phyloP scores from a whole-genome alignment of 1,140 invertebrate genomes.

The Macrobrachium nipponense region DNA sequence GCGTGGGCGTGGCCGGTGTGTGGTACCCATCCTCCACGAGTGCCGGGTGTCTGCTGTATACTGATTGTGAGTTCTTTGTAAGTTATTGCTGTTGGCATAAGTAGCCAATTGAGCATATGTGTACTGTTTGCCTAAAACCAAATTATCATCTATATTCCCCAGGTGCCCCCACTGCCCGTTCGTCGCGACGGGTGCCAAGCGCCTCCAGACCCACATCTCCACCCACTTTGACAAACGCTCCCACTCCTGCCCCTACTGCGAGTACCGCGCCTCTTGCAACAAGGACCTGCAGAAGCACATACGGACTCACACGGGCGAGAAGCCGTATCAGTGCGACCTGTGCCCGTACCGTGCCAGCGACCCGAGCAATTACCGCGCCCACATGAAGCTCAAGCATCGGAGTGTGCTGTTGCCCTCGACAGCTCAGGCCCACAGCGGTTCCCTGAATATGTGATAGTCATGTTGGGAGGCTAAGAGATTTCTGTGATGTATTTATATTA shows the following conservation, averaged over 20 bases:
- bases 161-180: slow-evolving; percentile 50
- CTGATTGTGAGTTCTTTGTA: too few species aligned
- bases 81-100: too few species aligned
- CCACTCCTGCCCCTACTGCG: slow-evolving; percentile 54
- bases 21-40: too few species aligned
- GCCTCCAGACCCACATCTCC: slow-evolving; percentile 36
- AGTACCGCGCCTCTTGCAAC: slow-evolving; percentile 50
- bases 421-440: neutral
- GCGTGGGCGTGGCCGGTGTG: too few species aligned
- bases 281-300: slow-evolving; percentile 56
- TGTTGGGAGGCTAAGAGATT: neutral
- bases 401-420: neutral
- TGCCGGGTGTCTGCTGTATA: too few species aligned
- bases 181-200: slow-evolving; percentile 31
- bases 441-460: neutral
- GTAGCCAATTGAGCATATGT: too few species aligned
- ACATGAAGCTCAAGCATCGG: slow-evolving; percentile 43
- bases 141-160: neutral
- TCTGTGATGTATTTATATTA: slow-evolving; percentile 4
- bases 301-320: slow-evolving; percentile 49
- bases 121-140: too few species aligned
- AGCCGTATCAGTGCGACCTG: slow-evolving; percentile 54
- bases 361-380: slow-evolving; percentile 52
- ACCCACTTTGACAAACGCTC: slow-evolving; percentile 26
- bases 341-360: slow-evolving; percentile 49